Evolutionary conservation across 2,797 vertebrate genomes (phyloP).

Genomic region (Vultur gryphus): DNA sequence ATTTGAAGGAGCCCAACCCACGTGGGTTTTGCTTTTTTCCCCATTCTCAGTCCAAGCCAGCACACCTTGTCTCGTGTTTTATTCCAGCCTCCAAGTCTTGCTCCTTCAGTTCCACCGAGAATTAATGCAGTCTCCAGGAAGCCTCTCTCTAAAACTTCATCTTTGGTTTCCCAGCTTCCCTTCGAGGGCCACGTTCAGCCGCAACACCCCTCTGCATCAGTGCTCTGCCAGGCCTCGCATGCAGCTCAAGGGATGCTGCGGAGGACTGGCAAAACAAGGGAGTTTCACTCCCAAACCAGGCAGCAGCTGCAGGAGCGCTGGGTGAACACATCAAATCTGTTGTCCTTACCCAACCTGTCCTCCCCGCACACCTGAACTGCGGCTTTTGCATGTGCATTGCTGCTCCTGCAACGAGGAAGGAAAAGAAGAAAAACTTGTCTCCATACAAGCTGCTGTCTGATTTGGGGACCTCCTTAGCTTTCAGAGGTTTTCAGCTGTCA

Average conservation of each 20-base stretch:
- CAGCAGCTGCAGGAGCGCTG: not conserved
- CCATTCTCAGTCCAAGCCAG: not conserved
- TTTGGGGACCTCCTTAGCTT: not conserved
- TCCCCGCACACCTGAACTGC: not conserved
- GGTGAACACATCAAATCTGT: not conserved
- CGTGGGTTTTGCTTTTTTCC: not conserved
- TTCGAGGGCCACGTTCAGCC: not conserved
- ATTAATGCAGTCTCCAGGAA: not conserved
- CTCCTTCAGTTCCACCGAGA: not conserved
- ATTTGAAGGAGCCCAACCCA: not conserved
- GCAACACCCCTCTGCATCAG: rapidly evolving
- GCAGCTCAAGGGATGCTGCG: not conserved
- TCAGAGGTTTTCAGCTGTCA: not conserved
- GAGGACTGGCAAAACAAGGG: not conserved
- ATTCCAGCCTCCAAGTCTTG: not conserved
- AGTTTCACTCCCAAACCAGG: not conserved
- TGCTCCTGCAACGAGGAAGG: not conserved
- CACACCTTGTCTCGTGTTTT: not conserved
- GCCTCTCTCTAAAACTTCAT: not conserved
- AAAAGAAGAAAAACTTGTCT: not conserved
- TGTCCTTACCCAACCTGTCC: not conserved
- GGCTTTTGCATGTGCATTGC: not conserved
- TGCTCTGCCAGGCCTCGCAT: rapidly evolving
- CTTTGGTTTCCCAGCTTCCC: not conserved
- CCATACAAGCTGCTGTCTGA: not conserved